phyloP scores from a whole-genome alignment of 2,113 vertebrate genomes.

The Zonotrichia leucophrys region DNA sequence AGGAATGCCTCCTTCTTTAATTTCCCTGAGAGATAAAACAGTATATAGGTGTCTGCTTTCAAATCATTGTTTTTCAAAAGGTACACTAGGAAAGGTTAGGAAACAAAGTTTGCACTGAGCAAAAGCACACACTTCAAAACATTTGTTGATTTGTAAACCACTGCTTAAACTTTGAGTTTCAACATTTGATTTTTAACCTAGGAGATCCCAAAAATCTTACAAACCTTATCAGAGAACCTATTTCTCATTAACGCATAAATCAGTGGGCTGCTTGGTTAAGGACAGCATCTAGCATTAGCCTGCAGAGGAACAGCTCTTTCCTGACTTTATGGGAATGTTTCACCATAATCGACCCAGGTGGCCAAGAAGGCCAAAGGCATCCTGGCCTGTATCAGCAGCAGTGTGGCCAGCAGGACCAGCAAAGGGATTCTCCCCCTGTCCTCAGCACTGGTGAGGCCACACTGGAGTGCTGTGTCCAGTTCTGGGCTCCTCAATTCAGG shows the following conservation, averaged over 20 bases:
- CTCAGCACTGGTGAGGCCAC: too few relatives aligned
- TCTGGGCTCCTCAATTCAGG: not conserved
- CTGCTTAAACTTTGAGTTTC: not conserved
- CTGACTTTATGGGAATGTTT: not conserved
- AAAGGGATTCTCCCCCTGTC: not conserved
- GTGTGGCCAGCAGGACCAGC: not conserved
- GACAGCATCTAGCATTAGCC: not conserved
- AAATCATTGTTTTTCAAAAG: not conserved
- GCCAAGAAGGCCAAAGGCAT: not conserved
- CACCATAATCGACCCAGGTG: not conserved
- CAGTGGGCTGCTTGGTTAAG: not conserved
- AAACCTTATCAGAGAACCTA: not conserved
- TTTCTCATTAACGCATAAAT: not conserved
- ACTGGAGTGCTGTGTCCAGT: not conserved
- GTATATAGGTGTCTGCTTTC: not conserved
- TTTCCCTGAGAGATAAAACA: not conserved
- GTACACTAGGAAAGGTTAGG: not conserved
- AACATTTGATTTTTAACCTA: not conserved
- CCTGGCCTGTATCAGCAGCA: not conserved
- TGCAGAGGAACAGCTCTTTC: not conserved
- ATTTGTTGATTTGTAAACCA: not conserved
- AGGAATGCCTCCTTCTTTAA: not conserved
- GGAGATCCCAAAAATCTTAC: not conserved
- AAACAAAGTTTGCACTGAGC: not conserved
- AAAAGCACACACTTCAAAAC: not conserved